phyloP scores from a whole-genome alignment of 2,113 vertebrate species.

The Pangasianodon gigas region DNA sequence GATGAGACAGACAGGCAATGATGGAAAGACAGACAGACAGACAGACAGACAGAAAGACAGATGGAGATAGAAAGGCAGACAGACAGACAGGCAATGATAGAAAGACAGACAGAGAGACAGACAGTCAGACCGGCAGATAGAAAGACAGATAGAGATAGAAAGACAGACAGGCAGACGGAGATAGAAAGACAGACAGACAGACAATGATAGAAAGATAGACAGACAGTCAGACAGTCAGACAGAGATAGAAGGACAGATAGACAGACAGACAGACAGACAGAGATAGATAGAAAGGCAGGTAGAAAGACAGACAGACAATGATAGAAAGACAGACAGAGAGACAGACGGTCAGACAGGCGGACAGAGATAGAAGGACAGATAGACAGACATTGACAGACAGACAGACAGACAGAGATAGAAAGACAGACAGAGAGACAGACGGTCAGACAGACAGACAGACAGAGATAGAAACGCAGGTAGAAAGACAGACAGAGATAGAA shows the following conservation, averaged over 20 bases:
- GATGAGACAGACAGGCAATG: neutral
- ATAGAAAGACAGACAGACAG: neutral
- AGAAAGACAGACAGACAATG: neutral
- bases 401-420: neutral
- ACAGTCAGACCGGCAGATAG: too few relatives aligned
- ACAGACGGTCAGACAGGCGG: neutral
- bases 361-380: neutral
- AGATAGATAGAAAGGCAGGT: neutral
- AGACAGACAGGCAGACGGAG: too few relatives aligned
- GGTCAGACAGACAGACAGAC: neutral
- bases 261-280: neutral
- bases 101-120: neutral
- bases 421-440: too few relatives aligned
- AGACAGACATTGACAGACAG: neutral
- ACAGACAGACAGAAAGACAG: neutral
- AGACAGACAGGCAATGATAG: too few relatives aligned
- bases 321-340: neutral
- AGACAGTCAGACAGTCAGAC: neutral
- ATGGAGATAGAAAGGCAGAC: neutral
- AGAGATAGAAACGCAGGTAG: too few relatives aligned
- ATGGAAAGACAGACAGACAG: neutral
- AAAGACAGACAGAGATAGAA: too few relatives aligned
- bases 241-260: neutral
- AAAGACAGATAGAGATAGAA: too few relatives aligned
- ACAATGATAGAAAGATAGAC: neutral